These are phyloP conservation scores for Nomada hirtipes DNA, from an alignment of 2,888 invertebrate genomes.

Conservation along the genomic window DNA sequence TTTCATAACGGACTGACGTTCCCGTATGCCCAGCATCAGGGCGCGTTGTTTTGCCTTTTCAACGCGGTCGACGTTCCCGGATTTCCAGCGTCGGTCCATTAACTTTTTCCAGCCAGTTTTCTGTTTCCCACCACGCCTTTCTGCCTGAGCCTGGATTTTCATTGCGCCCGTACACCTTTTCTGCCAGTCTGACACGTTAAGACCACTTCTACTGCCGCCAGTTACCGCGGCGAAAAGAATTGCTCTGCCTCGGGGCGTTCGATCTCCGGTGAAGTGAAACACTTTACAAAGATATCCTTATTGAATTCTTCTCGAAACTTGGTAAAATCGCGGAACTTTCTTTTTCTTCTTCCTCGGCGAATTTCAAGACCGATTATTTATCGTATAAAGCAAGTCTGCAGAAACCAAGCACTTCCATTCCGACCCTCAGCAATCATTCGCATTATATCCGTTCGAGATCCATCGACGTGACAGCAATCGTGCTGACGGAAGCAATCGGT, in stretches of 20 bases:
- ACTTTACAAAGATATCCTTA: neutral
- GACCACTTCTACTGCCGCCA: conserved; percentile 1
- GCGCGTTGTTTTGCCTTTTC: conserved; percentile 2
- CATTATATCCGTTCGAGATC: conserved; percentile 9
- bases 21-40: neutral
- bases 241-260: neutral
- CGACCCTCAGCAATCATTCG: neutral
- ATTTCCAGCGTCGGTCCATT: conserved; percentile 21
- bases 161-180: neutral
- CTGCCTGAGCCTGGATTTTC: neutral
- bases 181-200: conserved; percentile 19
- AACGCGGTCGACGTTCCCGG: neutral
- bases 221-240: conserved; percentile 1
- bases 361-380: neutral
- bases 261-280: neutral
- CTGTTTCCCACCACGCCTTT: neutral
- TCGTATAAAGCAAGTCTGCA: neutral
- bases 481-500: conserved; percentile 35
- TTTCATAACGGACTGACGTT: conserved; percentile 6
- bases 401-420: neutral
- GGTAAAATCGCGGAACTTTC: neutral
- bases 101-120: neutral
- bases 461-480: neutral
- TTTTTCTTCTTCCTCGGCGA: neutral
- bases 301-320: neutral